Evolutionary conservation across 92 coral and sea anemone genomes (phyloP), one percentile per base, ranked within the genome.

Genomic region (Plumapathes pennacea): DNA sequence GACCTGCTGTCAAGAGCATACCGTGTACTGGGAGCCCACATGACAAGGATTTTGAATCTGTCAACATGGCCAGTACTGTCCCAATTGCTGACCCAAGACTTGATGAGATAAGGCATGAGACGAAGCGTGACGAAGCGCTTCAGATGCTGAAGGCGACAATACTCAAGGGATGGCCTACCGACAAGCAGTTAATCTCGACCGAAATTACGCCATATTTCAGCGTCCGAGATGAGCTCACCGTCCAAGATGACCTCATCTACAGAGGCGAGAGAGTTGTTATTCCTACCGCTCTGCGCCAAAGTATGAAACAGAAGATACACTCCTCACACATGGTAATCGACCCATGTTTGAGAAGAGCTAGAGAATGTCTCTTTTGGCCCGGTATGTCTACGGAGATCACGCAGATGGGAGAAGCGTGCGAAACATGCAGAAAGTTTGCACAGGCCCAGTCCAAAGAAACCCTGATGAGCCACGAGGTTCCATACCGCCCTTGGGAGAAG

Each of bases 381-480:
- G 71, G 71, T 0, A 63, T 63, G 71, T 17, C 33, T 25, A 48
- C 58, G 10, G 71, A 63, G 25, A 63, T 63, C 29, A 63, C 47
- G 36, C 41, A 63, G 47, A n/a, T 48, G 25, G 38, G 33, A 27
- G 33, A 30, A 11, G 17, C 58, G 30, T 63, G 71, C 19, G 60
- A 63, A 25, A 34, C 46, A 0, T 63, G 71, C 42, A 30, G 71
- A 31, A 11, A 63, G 14, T 49, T 33, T 17, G 59, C 46, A 17
- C 12, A 33, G 28, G 38, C 58, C 1, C 71, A 48, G 2, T 37
- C 52, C n/a, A 59, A 48, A 51, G 71, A 63, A 37, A 48, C 71
- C 22, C 48, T 63, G 46, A 63, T 6, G 42, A 43, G 51, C 15
- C 5, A 29, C 27, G 68, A 61, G 4, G 22, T 61, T 23, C 47